These are phyloP conservation scores for Contarinia nasturtii DNA, from an alignment of 1,140 invertebrate species.

Conservation along the genomic window DNA sequence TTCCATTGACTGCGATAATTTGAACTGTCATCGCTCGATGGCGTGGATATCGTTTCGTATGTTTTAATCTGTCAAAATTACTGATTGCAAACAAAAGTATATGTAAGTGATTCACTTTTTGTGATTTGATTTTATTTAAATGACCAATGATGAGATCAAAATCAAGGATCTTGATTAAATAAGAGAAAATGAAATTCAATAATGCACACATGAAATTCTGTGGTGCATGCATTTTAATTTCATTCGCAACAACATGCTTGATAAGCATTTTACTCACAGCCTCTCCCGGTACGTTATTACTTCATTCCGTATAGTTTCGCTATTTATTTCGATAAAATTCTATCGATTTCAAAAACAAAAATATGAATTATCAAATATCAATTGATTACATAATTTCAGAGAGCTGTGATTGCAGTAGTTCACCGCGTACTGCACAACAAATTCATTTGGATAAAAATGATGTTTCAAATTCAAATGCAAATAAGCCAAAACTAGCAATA, in stretches of 20 bases:
- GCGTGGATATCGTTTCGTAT: too few species aligned
- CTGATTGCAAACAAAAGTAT: too few species aligned
- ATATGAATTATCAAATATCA: constrained; percentile 1
- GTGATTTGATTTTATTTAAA: too few species aligned
- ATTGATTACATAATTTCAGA: background rate
- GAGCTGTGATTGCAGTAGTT: constrained; percentile 4
- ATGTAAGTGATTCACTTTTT: too few species aligned
- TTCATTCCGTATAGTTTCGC: constrained; percentile 2
- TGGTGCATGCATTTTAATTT: constrained; percentile 7
- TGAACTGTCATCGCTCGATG: too few species aligned
- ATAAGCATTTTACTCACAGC: constrained; percentile 6
- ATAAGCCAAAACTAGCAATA: constrained; percentile 40
- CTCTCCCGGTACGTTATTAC: background rate
- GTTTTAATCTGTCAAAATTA: too few species aligned
- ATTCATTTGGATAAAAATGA: background rate
- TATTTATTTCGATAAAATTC: background rate
- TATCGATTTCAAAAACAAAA: background rate
- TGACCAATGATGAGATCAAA: too few species aligned
- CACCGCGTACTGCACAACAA: constrained; percentile 3
- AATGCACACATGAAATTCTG: constrained; percentile 2
- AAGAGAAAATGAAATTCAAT: background rate
- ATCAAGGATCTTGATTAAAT: too few species aligned
- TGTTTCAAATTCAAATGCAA: background rate
- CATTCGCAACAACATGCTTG: constrained; percentile 7
- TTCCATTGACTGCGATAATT: too few species aligned